Base-by-base conservation (phyloP, 1,140 invertebrate genomes). In the Penaeus indicus region DNA sequence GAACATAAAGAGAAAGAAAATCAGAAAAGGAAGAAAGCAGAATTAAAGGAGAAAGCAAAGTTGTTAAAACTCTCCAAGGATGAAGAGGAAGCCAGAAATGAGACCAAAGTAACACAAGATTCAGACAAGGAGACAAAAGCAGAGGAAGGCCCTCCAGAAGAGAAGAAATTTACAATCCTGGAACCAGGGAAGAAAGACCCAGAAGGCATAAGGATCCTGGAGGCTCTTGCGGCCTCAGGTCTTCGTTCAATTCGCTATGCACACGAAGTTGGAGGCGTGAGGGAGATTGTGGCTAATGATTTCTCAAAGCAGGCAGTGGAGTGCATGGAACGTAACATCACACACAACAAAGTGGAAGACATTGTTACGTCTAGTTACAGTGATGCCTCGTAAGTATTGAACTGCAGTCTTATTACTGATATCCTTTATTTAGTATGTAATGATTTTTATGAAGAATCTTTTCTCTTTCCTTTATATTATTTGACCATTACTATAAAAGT, bases 161-260 rank as follows among this genome's bases (percentile, higher is more conserved):
- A 82, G 0, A 85, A 77, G 25, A 84, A 89, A 54, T 54, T 54
- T 54, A 54, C 54, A 13, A 1, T 16, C 8, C 10, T 54, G 11
- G 54, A 54, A 54, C 54, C 54, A 13, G 54, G 54, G 27, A 79
- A 82, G 0, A 85, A 77, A 38, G 87, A 90, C 80, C 92, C 95
- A 92, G 92, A 94, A 90, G 95, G 95, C 19, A 92, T 97, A 67
- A 94, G 93, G 54, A 95, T 99, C 90, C 93, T 99, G 79, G 99
- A 99, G 94, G 99, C 98, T 7, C 93, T 99, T 69, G 96, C 98
- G 64, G 99, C 99, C 16, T 97, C 97, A 86, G 99, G 99, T 0
- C 93, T 99, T 21, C 94, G 99, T 63, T 99, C 98, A 69, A 97
- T 99, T 91, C 94, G 99, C 38, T 99, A 99, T 94, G 98, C 98